Evolutionary conservation across 1,140 invertebrate species (phyloP).

Genomic region (Drosophila ironensis): DNA sequence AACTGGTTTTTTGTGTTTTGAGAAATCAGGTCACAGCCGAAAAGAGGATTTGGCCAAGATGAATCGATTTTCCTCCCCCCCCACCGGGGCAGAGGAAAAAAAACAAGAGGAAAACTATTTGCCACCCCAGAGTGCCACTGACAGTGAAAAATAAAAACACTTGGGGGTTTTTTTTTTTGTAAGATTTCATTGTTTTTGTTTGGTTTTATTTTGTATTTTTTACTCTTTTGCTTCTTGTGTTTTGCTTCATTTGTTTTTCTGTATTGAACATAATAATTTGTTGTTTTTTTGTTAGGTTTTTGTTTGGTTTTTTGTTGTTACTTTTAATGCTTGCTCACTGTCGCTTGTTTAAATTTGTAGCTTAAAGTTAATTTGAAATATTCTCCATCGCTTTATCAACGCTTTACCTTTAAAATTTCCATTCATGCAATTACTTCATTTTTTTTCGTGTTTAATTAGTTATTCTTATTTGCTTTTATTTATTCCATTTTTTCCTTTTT

Average conservation of each 20-base stretch:
- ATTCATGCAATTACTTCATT: conserved; percentile 14
- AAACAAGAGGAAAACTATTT: too few relatives aligned
- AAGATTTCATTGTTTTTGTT: conserved; percentile 69
- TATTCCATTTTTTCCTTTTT: too few relatives aligned
- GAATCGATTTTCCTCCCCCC: conserved; percentile 19
- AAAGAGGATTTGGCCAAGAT: conserved; percentile 30
- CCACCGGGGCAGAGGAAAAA: too few relatives aligned
- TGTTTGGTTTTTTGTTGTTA: conserved; percentile 43
- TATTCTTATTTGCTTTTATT: not conserved
- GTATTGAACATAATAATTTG: conserved; percentile 80
- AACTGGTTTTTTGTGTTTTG: not conserved
- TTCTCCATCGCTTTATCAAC: conserved; percentile 16
- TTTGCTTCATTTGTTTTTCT: too few relatives aligned
- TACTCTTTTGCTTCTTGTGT: too few relatives aligned
- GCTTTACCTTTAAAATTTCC: conserved; percentile 33
- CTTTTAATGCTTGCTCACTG: conserved; percentile 76
- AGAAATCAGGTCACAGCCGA: conserved; percentile 32
- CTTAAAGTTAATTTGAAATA: conserved; percentile 69
- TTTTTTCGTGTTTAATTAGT: conserved; percentile 14
- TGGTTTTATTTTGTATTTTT: conserved; percentile 37
- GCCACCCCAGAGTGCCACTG: too few relatives aligned
- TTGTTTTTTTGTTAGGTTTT: conserved; percentile 50
- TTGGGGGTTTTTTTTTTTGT: conserved; percentile 30
- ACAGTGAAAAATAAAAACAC: conserved; percentile 9
- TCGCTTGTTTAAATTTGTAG: conserved; percentile 62